These are phyloP conservation scores for Hydrozoanthus tunicans DNA, from an alignment of 64 coral and sea anemone genomes.

Conservation along the genomic window DNA sequence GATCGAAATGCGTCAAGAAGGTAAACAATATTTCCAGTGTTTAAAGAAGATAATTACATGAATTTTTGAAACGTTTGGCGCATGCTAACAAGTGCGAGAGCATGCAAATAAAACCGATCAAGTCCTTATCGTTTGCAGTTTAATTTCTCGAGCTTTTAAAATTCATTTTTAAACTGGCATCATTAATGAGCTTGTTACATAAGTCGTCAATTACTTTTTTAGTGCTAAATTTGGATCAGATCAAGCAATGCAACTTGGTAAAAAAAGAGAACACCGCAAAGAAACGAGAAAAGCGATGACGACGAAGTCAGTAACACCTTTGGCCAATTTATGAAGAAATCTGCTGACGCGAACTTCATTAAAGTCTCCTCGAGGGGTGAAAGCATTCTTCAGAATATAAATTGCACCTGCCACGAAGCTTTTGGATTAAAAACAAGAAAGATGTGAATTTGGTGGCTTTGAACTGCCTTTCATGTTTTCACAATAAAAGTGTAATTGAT, in stretches of 20 bases:
- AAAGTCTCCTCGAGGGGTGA: no score
- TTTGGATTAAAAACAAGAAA: not conserved
- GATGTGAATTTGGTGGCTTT: constrained; percentile 5
- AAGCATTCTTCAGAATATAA: not conserved
- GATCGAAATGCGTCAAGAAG: no score
- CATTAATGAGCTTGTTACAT: constrained; percentile 21
- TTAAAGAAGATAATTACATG: no score
- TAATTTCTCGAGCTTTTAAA: no score
- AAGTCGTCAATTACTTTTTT: constrained; percentile 6
- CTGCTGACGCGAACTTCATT: not conserved
- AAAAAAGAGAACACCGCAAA: not conserved
- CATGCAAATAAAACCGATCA: no score
- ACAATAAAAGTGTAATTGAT: not conserved
- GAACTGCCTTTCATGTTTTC: constrained; percentile 13
- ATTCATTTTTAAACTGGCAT: not conserved
- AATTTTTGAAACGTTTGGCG: no score
- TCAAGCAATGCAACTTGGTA: not conserved
- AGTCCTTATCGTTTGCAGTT: no score
- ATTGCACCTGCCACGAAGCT: constrained; percentile 7
- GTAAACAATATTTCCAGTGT: no score
- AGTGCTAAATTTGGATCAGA: not conserved
- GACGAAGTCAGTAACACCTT: no score
- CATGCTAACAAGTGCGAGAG: no score
- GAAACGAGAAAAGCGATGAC: no score
- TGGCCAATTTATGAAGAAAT: not conserved